These are phyloP conservation scores for Elephantulus edwardii DNA, from an alignment of 2,113 vertebrate species.

Conservation along the genomic window DNA sequence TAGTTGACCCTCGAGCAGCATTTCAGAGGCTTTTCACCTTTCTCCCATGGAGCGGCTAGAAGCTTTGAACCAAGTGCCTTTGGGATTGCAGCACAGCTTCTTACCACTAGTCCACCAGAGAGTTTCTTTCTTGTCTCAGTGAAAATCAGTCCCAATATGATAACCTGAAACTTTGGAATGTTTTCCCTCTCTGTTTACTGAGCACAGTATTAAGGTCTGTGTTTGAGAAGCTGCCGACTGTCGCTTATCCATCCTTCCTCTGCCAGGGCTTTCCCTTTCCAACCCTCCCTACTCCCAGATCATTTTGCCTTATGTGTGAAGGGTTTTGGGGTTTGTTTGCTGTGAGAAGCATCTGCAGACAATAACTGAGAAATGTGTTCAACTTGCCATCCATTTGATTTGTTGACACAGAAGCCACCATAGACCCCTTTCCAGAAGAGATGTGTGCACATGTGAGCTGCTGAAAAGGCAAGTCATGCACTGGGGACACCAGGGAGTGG, in stretches of 20 bases:
- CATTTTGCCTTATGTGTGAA: conserved; percentile 37
- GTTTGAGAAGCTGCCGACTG: not conserved
- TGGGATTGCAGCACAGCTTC: too few relatives aligned
- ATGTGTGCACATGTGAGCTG: conserved; percentile 12
- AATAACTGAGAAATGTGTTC: conserved; percentile 63
- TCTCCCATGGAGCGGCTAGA: too few relatives aligned
- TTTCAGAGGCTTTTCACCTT: too few relatives aligned
- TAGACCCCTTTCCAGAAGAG: conserved; percentile 20
- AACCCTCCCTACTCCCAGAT: conserved; percentile 44
- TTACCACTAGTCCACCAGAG: too few relatives aligned
- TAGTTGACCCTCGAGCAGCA: too few relatives aligned
- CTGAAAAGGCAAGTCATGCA: conserved; percentile 11
- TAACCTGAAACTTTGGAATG: not conserved
- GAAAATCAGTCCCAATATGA: not conserved
- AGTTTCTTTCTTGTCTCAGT: too few relatives aligned
- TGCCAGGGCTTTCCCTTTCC: conserved; percentile 42
- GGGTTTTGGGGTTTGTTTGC: conserved; percentile 56
- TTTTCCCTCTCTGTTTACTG: conserved; percentile 10
- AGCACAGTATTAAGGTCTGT: not conserved
- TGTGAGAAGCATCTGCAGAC: conserved; percentile 61
- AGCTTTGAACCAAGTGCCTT: too few relatives aligned
- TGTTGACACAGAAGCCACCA: not conserved
- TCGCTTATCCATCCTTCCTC: conserved; percentile 16
- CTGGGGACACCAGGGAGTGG: not conserved
- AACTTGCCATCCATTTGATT: conserved; percentile 44